Conservation (phyloP, 53 echinoderm and acorn worm genomes). For the Glandiceps talaboti region DNA sequence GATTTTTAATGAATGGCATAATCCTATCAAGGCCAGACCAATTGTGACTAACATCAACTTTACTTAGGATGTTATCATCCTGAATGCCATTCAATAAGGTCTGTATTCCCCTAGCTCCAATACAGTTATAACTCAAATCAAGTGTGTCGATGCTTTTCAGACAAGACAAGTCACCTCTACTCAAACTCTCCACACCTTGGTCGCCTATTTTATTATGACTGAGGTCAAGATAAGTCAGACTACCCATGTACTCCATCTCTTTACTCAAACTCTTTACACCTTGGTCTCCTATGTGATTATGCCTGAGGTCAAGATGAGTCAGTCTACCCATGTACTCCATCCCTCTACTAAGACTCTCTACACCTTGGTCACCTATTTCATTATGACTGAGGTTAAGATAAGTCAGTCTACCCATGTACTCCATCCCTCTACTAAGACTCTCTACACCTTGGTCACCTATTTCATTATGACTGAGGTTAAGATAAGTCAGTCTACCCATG, state of each 20-base stretch:
- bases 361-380: background rate
- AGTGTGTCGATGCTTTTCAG: no score
- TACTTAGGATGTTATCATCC: no score
- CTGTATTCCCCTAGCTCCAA: no score
- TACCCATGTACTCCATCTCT: background rate
- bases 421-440: background rate
- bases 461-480: background rate
- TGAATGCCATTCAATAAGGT: no score
- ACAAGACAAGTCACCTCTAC: no score
- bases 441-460: background rate
- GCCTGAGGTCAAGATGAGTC: background rate
- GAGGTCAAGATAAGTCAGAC: background rate
- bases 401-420: background rate
- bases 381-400: background rate
- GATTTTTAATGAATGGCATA: no score
- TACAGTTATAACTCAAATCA: no score
- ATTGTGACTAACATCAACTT: no score
- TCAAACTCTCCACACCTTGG: background rate
- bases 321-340: background rate
- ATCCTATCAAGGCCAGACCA: no score
- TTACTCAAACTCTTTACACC: background rate
- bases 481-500: no score
- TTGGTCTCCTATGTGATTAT: background rate
- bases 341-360: background rate
- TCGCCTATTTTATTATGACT: background rate